Conservation (phyloP, 1,140 invertebrate genomes). For the Vanessa atalanta region DNA sequence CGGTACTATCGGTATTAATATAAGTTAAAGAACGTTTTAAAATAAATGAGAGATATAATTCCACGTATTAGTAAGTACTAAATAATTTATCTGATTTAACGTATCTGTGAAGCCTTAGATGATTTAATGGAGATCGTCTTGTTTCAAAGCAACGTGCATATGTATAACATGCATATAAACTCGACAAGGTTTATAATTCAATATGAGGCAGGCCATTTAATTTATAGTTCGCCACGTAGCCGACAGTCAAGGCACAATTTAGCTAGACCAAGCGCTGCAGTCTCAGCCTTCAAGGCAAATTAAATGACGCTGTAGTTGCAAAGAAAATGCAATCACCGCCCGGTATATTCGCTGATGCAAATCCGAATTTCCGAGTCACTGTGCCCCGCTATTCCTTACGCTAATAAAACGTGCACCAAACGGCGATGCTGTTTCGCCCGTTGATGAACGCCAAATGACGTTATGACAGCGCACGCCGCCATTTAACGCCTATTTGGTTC, state of each 20-base stretch:
- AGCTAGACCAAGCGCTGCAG: slow-evolving; percentile 50
- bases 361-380: slow-evolving; percentile 76
- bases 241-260: slow-evolving; percentile 53
- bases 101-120: neutral
- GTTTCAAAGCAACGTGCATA: slow-evolving; percentile 1
- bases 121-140: neutral
- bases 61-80: no score
- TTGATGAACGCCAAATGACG: slow-evolving; percentile 79
- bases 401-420: slow-evolving; percentile 79
- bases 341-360: slow-evolving; percentile 68
- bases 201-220: slow-evolving; percentile 41
- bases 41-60: no score
- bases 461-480: slow-evolving; percentile 79
- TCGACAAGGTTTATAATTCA: slow-evolving; percentile 27
- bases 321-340: slow-evolving; percentile 79
- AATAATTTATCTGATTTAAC: no score
- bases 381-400: slow-evolving; percentile 79
- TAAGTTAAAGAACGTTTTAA: no score
- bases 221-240: slow-evolving; percentile 40
- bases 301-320: slow-evolving; percentile 76
- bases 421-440: slow-evolving; percentile 75
- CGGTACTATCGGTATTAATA: no score
- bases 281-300: slow-evolving; percentile 62
- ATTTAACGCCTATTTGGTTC: slow-evolving; percentile 81
- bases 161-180: slow-evolving; percentile 8